Evolutionary conservation across 1,140 invertebrate genomes (phyloP).

Genomic region (Drosophila repletoides): DNA sequence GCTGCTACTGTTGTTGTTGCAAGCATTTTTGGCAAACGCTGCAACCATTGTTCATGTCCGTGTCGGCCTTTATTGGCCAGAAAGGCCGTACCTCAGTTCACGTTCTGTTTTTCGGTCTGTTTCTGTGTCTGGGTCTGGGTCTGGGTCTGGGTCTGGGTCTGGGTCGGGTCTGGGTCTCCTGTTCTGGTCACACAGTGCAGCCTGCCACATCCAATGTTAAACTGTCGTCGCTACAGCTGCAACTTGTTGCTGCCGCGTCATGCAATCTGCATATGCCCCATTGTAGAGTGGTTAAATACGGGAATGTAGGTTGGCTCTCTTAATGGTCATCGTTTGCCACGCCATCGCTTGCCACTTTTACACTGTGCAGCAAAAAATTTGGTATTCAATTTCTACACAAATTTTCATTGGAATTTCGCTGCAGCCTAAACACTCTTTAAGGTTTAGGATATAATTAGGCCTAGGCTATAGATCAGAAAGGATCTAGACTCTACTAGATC

Average conservation of each 20-base stretch:
- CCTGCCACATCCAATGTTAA: conserved; percentile 17
- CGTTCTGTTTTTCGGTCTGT: no score
- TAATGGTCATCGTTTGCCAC: background rate
- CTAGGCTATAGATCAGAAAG: no score
- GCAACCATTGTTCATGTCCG: conserved; percentile 9
- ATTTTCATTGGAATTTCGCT: no score
- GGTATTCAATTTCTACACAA: background rate
- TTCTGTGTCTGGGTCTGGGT: background rate
- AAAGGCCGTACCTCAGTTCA: no score
- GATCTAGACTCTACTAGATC: no score
- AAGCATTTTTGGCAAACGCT: conserved; percentile 45
- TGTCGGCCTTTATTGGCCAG: conserved; percentile 15
- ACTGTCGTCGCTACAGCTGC: background rate
- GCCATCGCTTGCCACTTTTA: background rate
- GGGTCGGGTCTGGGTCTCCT: no score
- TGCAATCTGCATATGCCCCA: conserved; percentile 29
- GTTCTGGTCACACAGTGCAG: no score
- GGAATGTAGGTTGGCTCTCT: background rate
- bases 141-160: background rate
- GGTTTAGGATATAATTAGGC: no score
- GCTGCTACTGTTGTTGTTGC: conserved; percentile 55
- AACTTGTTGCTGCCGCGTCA: conserved; percentile 31
- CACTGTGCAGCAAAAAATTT: background rate
- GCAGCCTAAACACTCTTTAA: no score
- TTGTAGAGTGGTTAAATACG: background rate